Evolutionary conservation across 2,888 invertebrate genomes (phyloP), one percentile per base, ranked within the genome.

Genomic region (Philhelius pedissequus): DNA sequence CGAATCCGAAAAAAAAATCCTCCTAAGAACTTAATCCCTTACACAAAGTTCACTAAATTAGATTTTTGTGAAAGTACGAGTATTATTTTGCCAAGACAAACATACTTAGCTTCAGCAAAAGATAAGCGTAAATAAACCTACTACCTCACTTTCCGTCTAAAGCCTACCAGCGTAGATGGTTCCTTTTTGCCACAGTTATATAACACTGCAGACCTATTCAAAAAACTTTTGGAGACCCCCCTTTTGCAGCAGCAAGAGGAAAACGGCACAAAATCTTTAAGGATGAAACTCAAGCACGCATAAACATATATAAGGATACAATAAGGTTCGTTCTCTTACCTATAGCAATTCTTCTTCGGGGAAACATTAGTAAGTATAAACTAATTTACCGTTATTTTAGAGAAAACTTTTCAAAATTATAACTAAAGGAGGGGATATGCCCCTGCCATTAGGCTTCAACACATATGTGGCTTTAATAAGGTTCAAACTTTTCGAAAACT

Each of bases 401-500:
- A 40, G 13, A 27, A 64, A 70, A 70, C 60, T 74, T 68, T 45
- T 22, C 27, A 35, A 66, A 73, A 45, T 18, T 52, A 18, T n/a
- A n/a, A n/a, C n/a, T n/a, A n/a, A n/a, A n/a, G n/a, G n/a, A n/a
- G n/a, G n/a, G n/a, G n/a, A n/a, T n/a, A n/a, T n/a, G n/a, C n/a
- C n/a, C n/a, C n/a, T n/a, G n/a, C n/a, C n/a, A n/a, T n/a, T n/a
- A n/a, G n/a, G n/a, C n/a, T n/a, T n/a, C n/a, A n/a, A n/a, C n/a
- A 25, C 70, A 66, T 76, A 71, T 74, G 74, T 40, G 58, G 32
- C 74, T 43, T 68, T 66, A 70, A 70, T 78, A 62, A 70, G 69
- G 50, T 74, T 64, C 25, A 75, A 84, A 84, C 52, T 84, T 74
- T 83, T 38, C 68, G n/a, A n/a, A 76, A 80, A 80, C 80, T 70